These are phyloP conservation scores for Andrena bicolor DNA, from an alignment of 2,888 invertebrate species.

Conservation along the genomic window DNA sequence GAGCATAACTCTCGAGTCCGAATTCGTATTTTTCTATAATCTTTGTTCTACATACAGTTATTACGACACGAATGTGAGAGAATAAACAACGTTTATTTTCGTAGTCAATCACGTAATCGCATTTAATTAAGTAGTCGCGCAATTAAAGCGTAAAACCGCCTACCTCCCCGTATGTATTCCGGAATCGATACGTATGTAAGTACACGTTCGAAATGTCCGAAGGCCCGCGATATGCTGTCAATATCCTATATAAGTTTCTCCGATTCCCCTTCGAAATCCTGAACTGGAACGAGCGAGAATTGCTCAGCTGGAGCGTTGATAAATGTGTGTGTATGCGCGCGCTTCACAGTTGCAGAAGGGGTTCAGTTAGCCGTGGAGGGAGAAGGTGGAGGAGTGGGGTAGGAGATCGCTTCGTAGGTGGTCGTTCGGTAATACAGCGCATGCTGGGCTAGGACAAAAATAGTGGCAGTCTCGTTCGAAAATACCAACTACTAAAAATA, in stretches of 20 bases:
- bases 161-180: slow-evolving; percentile 45
- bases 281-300: neutral
- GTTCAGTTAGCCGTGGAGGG: neutral
- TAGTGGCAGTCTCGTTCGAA: slow-evolving; percentile 80
- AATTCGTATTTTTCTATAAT: neutral
- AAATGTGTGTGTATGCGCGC: neutral
- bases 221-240: slow-evolving; percentile 20
- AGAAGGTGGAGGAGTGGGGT: neutral
- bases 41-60: neutral
- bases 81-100: slow-evolving; percentile 36
- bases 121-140: slow-evolving; percentile 50
- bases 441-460: slow-evolving; percentile 75
- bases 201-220: slow-evolving; percentile 21
- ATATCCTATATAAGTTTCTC: neutral
- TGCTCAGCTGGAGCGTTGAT: neutral
- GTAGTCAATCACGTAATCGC: slow-evolving; percentile 45
- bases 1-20: too few species aligned
- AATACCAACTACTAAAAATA: slow-evolving; percentile 82
- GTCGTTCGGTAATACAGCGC: slow-evolving; percentile 57
- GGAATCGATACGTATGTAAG: slow-evolving; percentile 38
- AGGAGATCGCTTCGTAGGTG: slow-evolving; percentile 51
- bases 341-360: neutral
- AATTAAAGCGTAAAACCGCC: slow-evolving; percentile 44
- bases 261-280: slow-evolving; percentile 15
- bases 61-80: slow-evolving; percentile 11